phyloP scores from a whole-genome alignment of 2,113 vertebrate species.

The Heptranchias perlo region DNA sequence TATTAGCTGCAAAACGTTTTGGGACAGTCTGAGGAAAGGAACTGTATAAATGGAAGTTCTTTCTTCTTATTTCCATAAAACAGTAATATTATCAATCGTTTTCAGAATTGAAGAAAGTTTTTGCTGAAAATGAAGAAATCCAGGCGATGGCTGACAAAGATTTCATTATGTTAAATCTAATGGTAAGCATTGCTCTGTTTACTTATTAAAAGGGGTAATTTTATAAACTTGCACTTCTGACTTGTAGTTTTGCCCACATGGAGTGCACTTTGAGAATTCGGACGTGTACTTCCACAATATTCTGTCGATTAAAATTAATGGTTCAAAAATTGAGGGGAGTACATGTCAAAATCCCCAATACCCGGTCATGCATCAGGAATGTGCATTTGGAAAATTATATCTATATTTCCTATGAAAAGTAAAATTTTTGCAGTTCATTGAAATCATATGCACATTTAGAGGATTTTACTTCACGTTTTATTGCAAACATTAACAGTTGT shows the following conservation, averaged over 20 bases:
- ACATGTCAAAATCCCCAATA: not conserved
- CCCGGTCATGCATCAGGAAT: not conserved
- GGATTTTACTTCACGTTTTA: not conserved
- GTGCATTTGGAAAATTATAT: not conserved
- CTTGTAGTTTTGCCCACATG: not conserved
- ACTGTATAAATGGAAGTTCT: not conserved
- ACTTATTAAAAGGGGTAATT: not conserved
- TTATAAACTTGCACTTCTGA: not conserved
- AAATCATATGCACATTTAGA: not conserved
- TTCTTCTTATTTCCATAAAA: not conserved
- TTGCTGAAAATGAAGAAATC: slow-evolving; percentile 72
- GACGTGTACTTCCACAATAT: not conserved
- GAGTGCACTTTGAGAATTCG: not conserved
- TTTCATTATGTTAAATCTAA: slow-evolving; percentile 81
- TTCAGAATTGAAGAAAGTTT: slow-evolving; percentile 77
- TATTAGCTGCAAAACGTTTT: not conserved
- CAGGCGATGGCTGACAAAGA: slow-evolving; percentile 78
- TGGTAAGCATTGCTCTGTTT: slow-evolving; percentile 61
- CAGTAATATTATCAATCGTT: not conserved
- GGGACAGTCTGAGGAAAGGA: not conserved
- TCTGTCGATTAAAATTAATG: not conserved
- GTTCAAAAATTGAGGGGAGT: not conserved
- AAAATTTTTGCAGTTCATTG: not conserved
- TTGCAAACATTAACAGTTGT: too few species aligned
- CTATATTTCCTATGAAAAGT: not conserved